phyloP scores from a whole-genome alignment of 2,797 vertebrate species.

The Poeciliopsis presidionis region DNA sequence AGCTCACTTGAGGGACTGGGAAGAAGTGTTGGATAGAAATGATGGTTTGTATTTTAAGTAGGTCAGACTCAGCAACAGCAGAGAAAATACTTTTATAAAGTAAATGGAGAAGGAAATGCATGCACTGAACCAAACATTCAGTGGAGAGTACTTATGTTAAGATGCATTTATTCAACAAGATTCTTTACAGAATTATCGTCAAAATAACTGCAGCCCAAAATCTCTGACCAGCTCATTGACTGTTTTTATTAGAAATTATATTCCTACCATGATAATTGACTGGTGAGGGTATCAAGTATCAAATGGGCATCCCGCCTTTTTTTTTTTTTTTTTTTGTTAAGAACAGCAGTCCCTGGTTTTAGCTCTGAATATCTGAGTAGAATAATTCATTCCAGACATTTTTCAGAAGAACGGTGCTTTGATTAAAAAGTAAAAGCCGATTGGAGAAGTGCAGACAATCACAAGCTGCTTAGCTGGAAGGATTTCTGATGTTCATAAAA shows the following conservation, averaged over 20 bases:
- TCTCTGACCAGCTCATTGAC: not conserved
- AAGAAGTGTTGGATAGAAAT: conserved; percentile 7
- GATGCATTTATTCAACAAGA: not conserved
- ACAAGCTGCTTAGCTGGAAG: not conserved
- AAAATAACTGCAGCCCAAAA: not conserved
- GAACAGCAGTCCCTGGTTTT: not conserved
- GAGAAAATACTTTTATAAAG: conserved; percentile 15
- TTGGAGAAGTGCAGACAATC: not conserved
- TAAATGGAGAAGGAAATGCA: conserved; percentile 4
- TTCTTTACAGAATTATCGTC: not conserved
- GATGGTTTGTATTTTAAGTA: conserved; percentile 50
- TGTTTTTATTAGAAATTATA: not conserved
- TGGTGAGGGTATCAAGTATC: not conserved
- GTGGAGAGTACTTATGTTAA: not conserved
- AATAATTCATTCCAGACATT: not conserved
- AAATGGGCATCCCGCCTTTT: not conserved
- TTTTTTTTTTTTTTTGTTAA: not conserved
- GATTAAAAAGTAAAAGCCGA: not conserved
- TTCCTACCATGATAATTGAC: not conserved
- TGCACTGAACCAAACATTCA: not conserved
- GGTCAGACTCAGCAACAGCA: conserved; percentile 57
- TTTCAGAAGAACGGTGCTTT: not conserved
- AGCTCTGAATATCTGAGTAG: not conserved
- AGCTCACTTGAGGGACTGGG: conserved; percentile 31
- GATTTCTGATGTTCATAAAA: not conserved